Percentiles rank a stretch among this genome's conserved stretches.
Conservation (phyloP, 92 coral and sea anemone genomes). For the Actinostola sp. region DNA sequence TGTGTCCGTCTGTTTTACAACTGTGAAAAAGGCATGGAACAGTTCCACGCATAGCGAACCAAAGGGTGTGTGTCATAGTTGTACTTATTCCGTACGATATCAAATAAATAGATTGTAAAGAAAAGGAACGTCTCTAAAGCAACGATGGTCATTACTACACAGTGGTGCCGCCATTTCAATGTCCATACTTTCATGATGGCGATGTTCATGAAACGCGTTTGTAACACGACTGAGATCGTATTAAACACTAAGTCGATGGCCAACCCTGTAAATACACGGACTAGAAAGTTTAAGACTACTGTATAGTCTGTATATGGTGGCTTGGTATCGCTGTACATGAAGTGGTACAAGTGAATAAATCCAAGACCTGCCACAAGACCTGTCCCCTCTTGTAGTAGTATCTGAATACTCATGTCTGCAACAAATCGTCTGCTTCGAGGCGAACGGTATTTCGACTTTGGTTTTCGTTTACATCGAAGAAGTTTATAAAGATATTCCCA, state of each 20-base stretch:
- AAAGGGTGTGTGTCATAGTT: conserved; percentile 2
- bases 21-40: conserved; percentile 30
- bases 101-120: not conserved
- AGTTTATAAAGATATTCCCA: conserved; percentile 51
- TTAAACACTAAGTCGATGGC: conserved; percentile 31
- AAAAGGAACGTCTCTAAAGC: not conserved
- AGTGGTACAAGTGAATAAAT: conserved; percentile 46
- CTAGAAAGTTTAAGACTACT: conserved; percentile 24
- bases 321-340: conserved; percentile 45
- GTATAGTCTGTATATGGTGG: conserved; percentile 15
- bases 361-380: conserved; percentile 58
- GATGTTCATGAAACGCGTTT: conserved; percentile 5
- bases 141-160: not conserved
- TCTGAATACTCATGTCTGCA: conserved; percentile 67
- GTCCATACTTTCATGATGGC: not conserved
- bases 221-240: conserved; percentile 3
- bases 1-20: not conserved
- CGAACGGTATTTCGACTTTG: conserved; percentile 25
- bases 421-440: conserved; percentile 73
- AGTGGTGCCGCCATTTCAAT: conserved; percentile 8
- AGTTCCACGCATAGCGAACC: conserved; percentile 11
- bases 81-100: conserved; percentile 5
- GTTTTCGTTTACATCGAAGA: conserved; percentile 7
- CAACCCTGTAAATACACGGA: conserved; percentile 57
- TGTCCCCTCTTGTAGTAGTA: conserved; percentile 58